Evolutionary conservation across 1,140 invertebrate species (phyloP), one percentile per base, ranked within the genome.

Genomic region (Phymorhynchus buccinoides): DNA sequence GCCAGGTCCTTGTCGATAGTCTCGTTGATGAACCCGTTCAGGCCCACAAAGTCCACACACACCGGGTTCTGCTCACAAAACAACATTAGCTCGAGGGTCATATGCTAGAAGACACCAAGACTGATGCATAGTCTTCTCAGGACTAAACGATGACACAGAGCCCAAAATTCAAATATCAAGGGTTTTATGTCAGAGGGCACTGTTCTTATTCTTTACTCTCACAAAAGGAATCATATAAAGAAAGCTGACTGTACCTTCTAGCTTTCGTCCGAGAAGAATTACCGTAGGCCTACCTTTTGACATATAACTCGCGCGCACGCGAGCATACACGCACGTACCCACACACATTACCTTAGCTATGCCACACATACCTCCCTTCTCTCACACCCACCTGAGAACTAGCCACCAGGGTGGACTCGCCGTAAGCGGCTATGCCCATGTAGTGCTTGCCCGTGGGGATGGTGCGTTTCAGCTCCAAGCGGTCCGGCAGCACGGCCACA

Each of bases 1-100:
- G 84, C 66, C 32, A 37, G 37, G 79, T 85, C 84, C 44, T 62
- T 62, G 56, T 80, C 78, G 6, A 85, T 71, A 14, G 78, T 85
- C 79, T 80, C 78, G 32, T 41, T 80, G 79, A 85, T 80, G 84
- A 81, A 71, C n/a, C 84, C 84, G 71, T 81, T 84, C 44, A 84
- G 52, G 22, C 73, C 73, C 44, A 84, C 83, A 79, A 84, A 84
- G 52, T 84, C 83, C 71, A 84, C 48, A 79, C 73, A 52, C 37
- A 77, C 44, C 2, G 83, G 83, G 42, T 56, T 52, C 75, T 84
- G 83, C 22, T 56, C n/a, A 37, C n/a, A n/a, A n/a, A n/a, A n/a
- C n/a, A n/a, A n/a, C n/a, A n/a, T n/a, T n/a, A 42, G n/a, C n/a
- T n/a, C n/a, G n/a, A n/a, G n/a, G n/a, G n/a, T n/a, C n/a, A n/a